Evolutionary conservation across 2,888 invertebrate species (phyloP).

Genomic region (Latrodectus hesperus): DNA sequence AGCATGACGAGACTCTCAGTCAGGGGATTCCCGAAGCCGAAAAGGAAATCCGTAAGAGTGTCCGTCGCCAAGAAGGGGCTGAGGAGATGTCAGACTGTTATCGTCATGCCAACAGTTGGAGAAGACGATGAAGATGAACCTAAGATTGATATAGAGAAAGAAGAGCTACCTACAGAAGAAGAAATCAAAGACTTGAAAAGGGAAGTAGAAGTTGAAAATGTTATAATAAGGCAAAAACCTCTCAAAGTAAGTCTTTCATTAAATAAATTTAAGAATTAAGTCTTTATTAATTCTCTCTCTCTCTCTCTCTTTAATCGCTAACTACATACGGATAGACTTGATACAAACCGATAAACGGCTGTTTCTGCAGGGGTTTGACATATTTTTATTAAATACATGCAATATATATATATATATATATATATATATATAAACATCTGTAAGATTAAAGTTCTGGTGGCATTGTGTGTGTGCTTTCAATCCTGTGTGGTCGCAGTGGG

Average conservation of each 20-base stretch:
- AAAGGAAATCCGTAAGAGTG: constrained; percentile 54
- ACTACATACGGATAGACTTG: neutral
- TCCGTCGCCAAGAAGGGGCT: constrained; percentile 50
- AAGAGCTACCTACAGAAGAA: constrained; percentile 20
- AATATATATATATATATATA: neutral
- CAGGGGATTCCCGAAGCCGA: neutral
- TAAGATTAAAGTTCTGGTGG: too few relatives aligned
- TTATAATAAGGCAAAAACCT: constrained; percentile 49
- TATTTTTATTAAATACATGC: neutral
- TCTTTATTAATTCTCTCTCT: neutral
- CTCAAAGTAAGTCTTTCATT: constrained; percentile 33
- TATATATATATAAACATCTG: too few relatives aligned
- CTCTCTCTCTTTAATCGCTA: neutral
- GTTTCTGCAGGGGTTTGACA: neutral
- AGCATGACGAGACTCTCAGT: neutral
- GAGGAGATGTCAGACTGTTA: constrained; percentile 58
- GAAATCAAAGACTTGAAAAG: constrained; percentile 58
- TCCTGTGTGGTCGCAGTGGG: too few relatives aligned
- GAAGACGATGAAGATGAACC: constrained; percentile 54
- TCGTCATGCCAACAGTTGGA: constrained; percentile 61
- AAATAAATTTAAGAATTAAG: neutral
- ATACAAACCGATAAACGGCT: neutral
- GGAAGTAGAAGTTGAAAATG: constrained; percentile 59
- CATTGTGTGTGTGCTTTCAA: too few relatives aligned
- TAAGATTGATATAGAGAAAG: constrained; percentile 8